phyloP scores from a whole-genome alignment of 2,797 vertebrate genomes.

The Mormyrops boulengeri region DNA sequence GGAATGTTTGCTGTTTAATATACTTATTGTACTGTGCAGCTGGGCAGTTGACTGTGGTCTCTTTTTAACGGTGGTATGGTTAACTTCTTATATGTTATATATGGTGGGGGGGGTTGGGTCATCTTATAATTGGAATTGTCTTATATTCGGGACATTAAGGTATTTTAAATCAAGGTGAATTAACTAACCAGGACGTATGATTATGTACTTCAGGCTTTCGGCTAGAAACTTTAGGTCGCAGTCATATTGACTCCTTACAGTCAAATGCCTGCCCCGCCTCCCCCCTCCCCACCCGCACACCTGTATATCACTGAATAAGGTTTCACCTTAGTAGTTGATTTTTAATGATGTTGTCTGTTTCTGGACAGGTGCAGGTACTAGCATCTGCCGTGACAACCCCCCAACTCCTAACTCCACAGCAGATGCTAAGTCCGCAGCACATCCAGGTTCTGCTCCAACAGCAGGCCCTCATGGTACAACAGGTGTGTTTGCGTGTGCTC shows the following conservation, averaged over 20 bases:
- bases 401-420: constrained; percentile 92
- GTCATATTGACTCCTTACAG: neutral
- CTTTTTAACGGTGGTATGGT: neutral
- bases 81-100: neutral
- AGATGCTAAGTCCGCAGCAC: constrained; percentile 92
- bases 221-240: neutral
- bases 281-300: neutral
- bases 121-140: neutral
- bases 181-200: neutral
- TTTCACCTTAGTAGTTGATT: neutral
- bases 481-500: constrained; percentile 64
- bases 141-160: neutral
- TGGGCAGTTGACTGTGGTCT: neutral
- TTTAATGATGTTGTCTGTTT: neutral
- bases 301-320: neutral
- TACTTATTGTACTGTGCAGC: neutral
- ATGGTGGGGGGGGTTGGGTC: neutral
- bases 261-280: neutral
- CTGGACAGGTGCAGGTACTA: constrained; percentile 65
- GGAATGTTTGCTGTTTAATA: neutral
- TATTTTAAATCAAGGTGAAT: neutral
- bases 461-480: constrained; percentile 98
- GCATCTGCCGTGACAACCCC: constrained; percentile 94
- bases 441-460: constrained; percentile 94
- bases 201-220: neutral